A percentile compares a stretch with the other conserved stretches of the same genome.
Evolutionary conservation across 2,888 invertebrate genomes (phyloP).

Genomic region (Drosophila ochracea): DNA sequence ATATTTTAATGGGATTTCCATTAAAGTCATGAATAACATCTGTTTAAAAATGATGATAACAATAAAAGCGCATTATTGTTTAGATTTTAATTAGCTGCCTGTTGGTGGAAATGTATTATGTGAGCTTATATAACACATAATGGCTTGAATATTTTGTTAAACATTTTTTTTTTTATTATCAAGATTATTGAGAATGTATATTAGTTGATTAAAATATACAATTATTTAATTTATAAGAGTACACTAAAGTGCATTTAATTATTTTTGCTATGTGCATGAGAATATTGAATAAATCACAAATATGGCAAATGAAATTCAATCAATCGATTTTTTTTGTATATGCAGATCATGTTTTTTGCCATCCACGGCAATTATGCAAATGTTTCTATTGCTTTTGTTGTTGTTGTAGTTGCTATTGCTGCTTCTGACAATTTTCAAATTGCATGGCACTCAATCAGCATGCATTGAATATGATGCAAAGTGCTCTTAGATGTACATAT

Average conservation of each 20-base stretch:
- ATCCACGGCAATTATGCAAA: conserved; percentile 67
- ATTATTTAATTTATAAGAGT: neutral
- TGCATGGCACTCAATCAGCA: conserved; percentile 70
- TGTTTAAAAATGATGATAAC: neutral
- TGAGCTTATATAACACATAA: neutral
- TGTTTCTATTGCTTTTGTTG: conserved; percentile 9
- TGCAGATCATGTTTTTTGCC: conserved; percentile 17
- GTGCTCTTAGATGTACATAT: conserved; percentile 16
- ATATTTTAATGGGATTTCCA: conserved; percentile 24
- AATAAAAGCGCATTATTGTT: neutral
- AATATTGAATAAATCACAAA: conserved; percentile 21
- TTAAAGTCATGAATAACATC: conserved; percentile 14
- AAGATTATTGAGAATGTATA: neutral
- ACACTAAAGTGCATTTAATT: neutral
- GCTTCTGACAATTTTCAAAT: conserved; percentile 61
- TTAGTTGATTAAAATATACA: conserved; percentile 10
- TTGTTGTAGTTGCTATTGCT: conserved; percentile 35
- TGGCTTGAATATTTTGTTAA: neutral
- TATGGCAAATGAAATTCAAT: conserved; percentile 13
- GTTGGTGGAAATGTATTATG: neutral
- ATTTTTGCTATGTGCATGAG: neutral
- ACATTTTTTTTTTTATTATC: neutral
- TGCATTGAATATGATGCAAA: conserved; percentile 57
- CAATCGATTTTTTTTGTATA: conserved; percentile 6
- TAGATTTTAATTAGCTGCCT: neutral